These are phyloP conservation scores for Chironomus riparius DNA, from an alignment of 2,888 invertebrate species.

Conservation along the genomic window DNA sequence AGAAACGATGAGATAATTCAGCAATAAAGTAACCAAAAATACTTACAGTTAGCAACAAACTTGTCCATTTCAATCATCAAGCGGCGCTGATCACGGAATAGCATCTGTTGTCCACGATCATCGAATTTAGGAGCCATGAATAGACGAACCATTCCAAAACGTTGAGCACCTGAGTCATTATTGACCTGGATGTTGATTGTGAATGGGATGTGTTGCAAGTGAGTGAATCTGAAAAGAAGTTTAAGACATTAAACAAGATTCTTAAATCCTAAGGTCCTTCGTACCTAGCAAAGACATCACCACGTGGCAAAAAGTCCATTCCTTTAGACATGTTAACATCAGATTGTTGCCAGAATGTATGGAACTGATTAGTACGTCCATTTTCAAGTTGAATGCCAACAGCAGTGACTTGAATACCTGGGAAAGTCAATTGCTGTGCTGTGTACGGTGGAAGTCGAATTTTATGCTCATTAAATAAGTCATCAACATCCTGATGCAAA, in stretches of 20 bases:
- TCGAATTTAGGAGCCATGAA: constrained; percentile 62
- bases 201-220: constrained; percentile 35
- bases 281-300: constrained; percentile 24
- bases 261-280: too few relatives aligned
- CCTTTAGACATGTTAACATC: constrained; percentile 40
- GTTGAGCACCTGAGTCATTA: constrained; percentile 32
- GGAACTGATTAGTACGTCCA: constrained; percentile 49
- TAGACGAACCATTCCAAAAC: constrained; percentile 57
- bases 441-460: constrained; percentile 57
- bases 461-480: constrained; percentile 68
- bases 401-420: constrained; percentile 51
- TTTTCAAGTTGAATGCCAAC: constrained; percentile 44
- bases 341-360: constrained; percentile 72
- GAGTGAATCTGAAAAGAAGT: constrained; percentile 31
- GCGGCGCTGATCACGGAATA: constrained; percentile 54
- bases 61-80: constrained; percentile 67
- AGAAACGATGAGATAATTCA: too few relatives aligned
- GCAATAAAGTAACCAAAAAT: too few relatives aligned
- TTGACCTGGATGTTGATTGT: constrained; percentile 31
- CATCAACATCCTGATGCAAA: constrained; percentile 73
- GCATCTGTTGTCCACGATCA: constrained; percentile 56
- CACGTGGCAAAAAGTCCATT: constrained; percentile 33
- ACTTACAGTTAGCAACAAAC: constrained; percentile 56
- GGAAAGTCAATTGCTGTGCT: constrained; percentile 41
- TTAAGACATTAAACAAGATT: too few relatives aligned